These are phyloP conservation scores for Aquatica leii DNA, from an alignment of 2,888 invertebrate genomes.

Conservation along the genomic window DNA sequence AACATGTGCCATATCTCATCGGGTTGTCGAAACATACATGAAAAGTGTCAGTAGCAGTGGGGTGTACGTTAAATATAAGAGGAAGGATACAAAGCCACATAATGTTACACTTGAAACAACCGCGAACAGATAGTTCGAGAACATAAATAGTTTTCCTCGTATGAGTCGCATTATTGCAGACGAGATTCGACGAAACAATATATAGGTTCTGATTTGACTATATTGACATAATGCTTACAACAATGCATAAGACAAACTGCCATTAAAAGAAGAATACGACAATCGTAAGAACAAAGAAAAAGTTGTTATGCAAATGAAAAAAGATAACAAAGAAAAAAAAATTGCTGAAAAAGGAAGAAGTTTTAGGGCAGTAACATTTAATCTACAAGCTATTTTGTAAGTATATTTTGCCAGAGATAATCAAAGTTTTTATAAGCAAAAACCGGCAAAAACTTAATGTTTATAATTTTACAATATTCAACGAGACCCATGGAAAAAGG, in stretches of 20 bases:
- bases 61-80: slow-evolving; percentile 9
- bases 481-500: not conserved
- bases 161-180: slow-evolving; percentile 18
- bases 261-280: too few species aligned
- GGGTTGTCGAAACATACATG: slow-evolving; percentile 15
- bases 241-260: slow-evolving; percentile 4
- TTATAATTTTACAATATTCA: not conserved
- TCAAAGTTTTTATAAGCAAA: too few species aligned
- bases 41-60: slow-evolving; percentile 9
- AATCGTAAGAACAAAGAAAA: too few species aligned
- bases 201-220: slow-evolving; percentile 4
- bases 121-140: slow-evolving; percentile 2
- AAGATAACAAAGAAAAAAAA: too few species aligned
- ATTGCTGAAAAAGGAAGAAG: slow-evolving; percentile 6
- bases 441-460: too few species aligned
- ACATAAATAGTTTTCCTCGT: slow-evolving; percentile 14
- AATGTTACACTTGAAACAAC: too few species aligned
- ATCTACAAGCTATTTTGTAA: too few species aligned
- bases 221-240: not conserved
- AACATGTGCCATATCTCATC: slow-evolving; percentile 18
- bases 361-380: slow-evolving; percentile 7
- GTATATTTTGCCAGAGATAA: too few species aligned
- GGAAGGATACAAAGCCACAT: slow-evolving; percentile 17
- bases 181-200: too few species aligned
- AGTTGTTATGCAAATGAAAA: too few species aligned